Evolutionary conservation across 2,113 vertebrate genomes (phyloP).

Genomic region (Gadus chalcogrammus): DNA sequence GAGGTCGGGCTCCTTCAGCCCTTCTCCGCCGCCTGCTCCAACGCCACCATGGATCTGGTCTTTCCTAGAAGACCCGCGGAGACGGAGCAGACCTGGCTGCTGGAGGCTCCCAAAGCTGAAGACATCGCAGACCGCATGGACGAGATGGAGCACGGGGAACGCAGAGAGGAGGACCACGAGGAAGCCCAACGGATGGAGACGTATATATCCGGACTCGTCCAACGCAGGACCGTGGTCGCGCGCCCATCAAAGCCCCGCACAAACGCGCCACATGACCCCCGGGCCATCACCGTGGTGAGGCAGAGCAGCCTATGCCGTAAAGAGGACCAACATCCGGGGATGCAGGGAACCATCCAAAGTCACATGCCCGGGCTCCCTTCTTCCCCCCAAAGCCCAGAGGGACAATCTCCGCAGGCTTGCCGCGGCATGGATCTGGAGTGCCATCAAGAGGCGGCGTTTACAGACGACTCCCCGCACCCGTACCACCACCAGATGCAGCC

Average conservation of each 20-base stretch:
- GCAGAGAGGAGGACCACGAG: conserved; percentile 44
- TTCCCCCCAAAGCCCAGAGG: conserved; percentile 50
- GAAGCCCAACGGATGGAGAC: conserved; percentile 71
- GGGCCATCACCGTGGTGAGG: conserved; percentile 51
- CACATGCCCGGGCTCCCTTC: conserved; percentile 36
- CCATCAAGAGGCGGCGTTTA: conserved; percentile 11
- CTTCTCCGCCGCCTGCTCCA: conserved; percentile 34
- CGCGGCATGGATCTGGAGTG: conserved; percentile 44
- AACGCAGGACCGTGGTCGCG: conserved; percentile 66
- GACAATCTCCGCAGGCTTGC: conserved; percentile 29
- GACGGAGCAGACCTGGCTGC: conserved; percentile 54
- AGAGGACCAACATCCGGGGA: conserved; percentile 54
- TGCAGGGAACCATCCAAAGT: conserved; percentile 16
- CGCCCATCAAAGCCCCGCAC: conserved; percentile 76
- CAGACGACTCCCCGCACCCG: conserved; percentile 26
- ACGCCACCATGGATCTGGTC: too few species aligned
- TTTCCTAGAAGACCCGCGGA: conserved; percentile 36
- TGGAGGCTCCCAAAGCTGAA: conserved; percentile 18
- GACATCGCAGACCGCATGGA: conserved; percentile 7
- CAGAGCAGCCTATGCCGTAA: conserved; percentile 76
- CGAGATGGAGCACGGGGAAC: conserved; percentile 33
- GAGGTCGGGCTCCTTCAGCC: conserved; percentile 49
- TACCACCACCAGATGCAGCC: conserved; percentile 45
- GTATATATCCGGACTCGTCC: conserved; percentile 79
- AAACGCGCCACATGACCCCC: conserved; percentile 63